These are phyloP conservation scores for Pelecanoides urinatrix DNA, from an alignment of 2,113 vertebrate genomes.

Conservation along the genomic window DNA sequence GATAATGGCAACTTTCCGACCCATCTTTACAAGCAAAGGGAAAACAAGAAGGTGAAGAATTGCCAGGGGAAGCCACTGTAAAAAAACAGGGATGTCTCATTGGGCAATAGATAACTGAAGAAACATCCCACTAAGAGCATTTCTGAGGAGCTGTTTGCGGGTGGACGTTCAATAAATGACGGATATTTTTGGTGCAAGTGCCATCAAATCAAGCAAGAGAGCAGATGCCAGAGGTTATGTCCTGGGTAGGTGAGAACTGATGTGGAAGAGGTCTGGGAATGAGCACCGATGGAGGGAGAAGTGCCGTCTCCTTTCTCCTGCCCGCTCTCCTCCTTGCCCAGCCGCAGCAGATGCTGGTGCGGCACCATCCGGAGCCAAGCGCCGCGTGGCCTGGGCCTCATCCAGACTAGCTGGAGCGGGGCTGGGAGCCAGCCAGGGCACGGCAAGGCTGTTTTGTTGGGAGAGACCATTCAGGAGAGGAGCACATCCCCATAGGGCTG, in stretches of 20 bases:
- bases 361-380: background rate
- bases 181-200: background rate
- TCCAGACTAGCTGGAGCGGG: background rate
- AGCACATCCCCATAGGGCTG: background rate
- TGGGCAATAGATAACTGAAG: background rate
- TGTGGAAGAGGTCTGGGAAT: background rate
- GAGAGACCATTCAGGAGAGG: background rate
- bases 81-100: background rate
- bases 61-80: background rate
- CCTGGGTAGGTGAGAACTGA: rapidly evolving
- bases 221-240: background rate
- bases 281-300: rapidly evolving
- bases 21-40: background rate
- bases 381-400: rapidly evolving
- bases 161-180: background rate
- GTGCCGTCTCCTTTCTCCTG: background rate
- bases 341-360: background rate
- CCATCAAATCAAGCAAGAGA: background rate
- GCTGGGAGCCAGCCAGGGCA: background rate
- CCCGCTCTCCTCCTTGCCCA: rapidly evolving
- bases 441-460: background rate
- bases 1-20: background rate
- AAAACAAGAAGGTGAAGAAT: background rate
- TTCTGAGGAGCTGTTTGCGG: background rate
- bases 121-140: background rate